A percentile compares a stretch with the other conserved stretches of the same genome.
phyloP scores from a whole-genome alignment of 2,888 invertebrate genomes.

The Liopterus haemorrhoidalis region DNA sequence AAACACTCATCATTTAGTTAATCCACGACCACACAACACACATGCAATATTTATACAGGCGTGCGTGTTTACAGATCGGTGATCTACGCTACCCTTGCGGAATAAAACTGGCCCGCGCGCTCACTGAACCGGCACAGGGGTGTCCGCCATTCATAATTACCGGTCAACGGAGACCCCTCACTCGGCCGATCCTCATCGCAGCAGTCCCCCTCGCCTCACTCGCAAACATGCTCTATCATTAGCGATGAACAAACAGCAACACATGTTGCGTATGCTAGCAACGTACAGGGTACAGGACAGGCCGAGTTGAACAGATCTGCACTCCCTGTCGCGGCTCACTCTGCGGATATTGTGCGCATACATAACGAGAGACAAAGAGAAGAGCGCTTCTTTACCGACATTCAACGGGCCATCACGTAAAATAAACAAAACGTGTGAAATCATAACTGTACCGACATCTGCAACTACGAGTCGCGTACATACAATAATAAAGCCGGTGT shows the following conservation, averaged over 20 bases:
- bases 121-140: conserved; percentile 7
- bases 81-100: conserved; percentile 8
- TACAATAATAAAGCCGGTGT: conserved; percentile 21
- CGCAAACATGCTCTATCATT: conserved; percentile 6
- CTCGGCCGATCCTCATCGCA: neutral
- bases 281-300: neutral
- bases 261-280: neutral
- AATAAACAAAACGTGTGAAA: conserved; percentile 42
- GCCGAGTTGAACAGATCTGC: neutral
- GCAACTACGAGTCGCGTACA: conserved; percentile 11
- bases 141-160: conserved; percentile 17
- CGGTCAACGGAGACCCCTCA: neutral
- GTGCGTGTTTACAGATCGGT: conserved; percentile 19
- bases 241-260: conserved; percentile 5
- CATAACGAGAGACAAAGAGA: neutral
- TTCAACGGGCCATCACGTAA: conserved; percentile 35
- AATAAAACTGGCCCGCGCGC: conserved; percentile 3
- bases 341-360: neutral
- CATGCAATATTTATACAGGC: conserved; percentile 22
- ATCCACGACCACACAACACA: no score
- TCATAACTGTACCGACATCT: conserved; percentile 38
- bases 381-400: neutral
- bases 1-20: no score
- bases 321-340: neutral
- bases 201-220: neutral